phyloP scores from a whole-genome alignment of 2,888 invertebrate species.

The Synanthedon tipuliformis region DNA sequence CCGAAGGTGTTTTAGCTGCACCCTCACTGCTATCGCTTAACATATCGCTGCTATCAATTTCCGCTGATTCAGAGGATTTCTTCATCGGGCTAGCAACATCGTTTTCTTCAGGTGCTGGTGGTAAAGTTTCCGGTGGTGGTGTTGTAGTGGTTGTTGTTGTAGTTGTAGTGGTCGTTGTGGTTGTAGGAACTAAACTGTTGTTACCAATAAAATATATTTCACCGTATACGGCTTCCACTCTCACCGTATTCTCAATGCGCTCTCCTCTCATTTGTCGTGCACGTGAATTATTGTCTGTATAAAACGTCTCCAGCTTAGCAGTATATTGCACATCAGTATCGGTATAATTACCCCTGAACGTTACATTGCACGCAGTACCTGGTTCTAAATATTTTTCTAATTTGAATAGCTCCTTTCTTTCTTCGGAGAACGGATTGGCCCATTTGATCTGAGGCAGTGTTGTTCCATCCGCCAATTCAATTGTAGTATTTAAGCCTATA shows the following conservation, averaged over 20 bases:
- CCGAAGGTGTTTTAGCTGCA: constrained; percentile 26
- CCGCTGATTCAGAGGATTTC: constrained; percentile 27
- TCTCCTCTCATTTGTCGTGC: constrained; percentile 73
- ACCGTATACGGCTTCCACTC: constrained; percentile 79
- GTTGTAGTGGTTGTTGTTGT: constrained; percentile 73
- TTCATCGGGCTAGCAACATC: constrained; percentile 44
- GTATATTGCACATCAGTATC: constrained; percentile 81
- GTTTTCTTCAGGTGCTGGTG: constrained; percentile 58
- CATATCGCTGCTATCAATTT: constrained; percentile 38
- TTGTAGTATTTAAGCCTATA: constrained; percentile 75
- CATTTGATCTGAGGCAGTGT: constrained; percentile 74
- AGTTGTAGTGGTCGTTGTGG: constrained; percentile 71
- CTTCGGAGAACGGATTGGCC: constrained; percentile 72
- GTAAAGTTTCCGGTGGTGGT: constrained; percentile 48
- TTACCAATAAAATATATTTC: constrained; percentile 82
- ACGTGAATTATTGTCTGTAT: constrained; percentile 71
- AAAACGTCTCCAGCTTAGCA: constrained; percentile 77
- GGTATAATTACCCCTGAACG: constrained; percentile 78
- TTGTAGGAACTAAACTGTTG: constrained; percentile 82
- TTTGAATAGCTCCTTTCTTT: constrained; percentile 68
- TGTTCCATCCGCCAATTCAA: constrained; percentile 71
- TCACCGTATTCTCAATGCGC: constrained; percentile 75
- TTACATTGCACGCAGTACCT: constrained; percentile 86
- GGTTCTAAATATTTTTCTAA: constrained; percentile 77
- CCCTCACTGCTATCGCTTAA: constrained; percentile 43